Conservation (phyloP, 1,140 invertebrate species). For the Heliconius eleuchia region DNA sequence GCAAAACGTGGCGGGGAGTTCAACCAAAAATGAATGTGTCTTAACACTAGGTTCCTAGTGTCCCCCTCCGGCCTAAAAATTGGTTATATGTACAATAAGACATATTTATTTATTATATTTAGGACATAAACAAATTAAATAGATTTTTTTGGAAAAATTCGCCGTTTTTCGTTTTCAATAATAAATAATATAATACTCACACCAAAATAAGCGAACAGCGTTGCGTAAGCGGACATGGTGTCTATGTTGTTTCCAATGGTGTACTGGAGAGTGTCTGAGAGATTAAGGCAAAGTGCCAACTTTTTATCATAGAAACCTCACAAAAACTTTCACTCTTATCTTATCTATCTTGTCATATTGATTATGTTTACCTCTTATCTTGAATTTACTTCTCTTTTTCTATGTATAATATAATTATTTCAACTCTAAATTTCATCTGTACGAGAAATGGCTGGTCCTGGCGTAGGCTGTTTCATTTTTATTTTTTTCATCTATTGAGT, state of each 20-base stretch:
- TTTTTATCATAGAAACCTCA: not conserved
- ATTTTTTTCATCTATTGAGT: too few relatives aligned
- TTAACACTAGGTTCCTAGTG: not conserved
- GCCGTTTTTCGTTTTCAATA: too few relatives aligned
- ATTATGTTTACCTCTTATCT: not conserved
- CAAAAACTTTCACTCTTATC: constrained; percentile 10
- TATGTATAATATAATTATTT: too few relatives aligned
- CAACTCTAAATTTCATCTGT: too few relatives aligned
- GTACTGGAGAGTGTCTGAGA: constrained; percentile 43
- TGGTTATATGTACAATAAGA: too few relatives aligned
- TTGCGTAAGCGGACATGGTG: constrained; percentile 52
- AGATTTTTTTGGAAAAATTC: not conserved
- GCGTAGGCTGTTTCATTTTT: too few relatives aligned
- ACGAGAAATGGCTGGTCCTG: too few relatives aligned
- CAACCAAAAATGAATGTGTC: not conserved
- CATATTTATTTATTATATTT: too few relatives aligned
- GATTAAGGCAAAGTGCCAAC: constrained; percentile 52
- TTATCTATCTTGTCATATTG: not conserved
- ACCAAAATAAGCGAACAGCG: constrained; percentile 51
- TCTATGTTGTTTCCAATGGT: constrained; percentile 44
- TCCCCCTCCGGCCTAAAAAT: too few relatives aligned
- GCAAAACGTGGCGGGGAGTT: too few relatives aligned
- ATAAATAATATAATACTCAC: constrained; percentile 43
- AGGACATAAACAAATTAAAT: not conserved
- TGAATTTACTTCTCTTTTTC: not conserved